Evolutionary conservation across 2,888 invertebrate genomes (phyloP), one percentile per base, ranked within the genome.

Genomic region (Anorthoa munda): DNA sequence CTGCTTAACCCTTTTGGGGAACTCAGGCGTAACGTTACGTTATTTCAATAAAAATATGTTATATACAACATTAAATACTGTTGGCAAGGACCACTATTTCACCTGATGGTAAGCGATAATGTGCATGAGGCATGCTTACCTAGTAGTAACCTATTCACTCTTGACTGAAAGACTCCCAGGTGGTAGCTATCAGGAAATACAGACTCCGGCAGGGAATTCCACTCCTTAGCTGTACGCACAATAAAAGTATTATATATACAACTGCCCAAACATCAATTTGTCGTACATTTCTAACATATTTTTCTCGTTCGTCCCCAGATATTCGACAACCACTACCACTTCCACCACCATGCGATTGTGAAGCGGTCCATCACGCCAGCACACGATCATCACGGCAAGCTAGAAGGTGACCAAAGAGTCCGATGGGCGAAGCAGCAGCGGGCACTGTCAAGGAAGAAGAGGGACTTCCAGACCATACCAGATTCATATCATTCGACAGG

Each of bases 361-460:
- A 98, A 98, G 94, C 96, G 99, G 88, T 99, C 99, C 15, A 90
- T 97, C 76, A 95, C 97, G 70, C 97, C 98, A 26, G 98, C 98
- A 89, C 94, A 97, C 70, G 97, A 97, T 79, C 98, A 98, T 90
- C 98, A 98, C 91, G 96, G 95, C 76, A 97, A 97, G 79, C 96
- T 99, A 78, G 97, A 97, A 77, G 96, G 97, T 66, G 98, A 99
- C 93, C 96, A 97, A 72, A 97, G 98, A 82, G 98, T 99, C 79
- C 97, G 97, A 82, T 98, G 98, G 98, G 97, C 98, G 65, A 97
- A 97, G 90, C 99, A 99, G 91, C 99, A 99, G 94, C 96, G 97
- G 64, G 97, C 97, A 1, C 98, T 98, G 88, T 97, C 97, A 71
- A 97, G 99, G 84, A 97, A 97, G 86, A 99, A 99, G 95, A 97